These are phyloP conservation scores for Exaiptasia diaphana DNA, from an alignment of 64 coral and sea anemone genomes.

Conservation along the genomic window DNA sequence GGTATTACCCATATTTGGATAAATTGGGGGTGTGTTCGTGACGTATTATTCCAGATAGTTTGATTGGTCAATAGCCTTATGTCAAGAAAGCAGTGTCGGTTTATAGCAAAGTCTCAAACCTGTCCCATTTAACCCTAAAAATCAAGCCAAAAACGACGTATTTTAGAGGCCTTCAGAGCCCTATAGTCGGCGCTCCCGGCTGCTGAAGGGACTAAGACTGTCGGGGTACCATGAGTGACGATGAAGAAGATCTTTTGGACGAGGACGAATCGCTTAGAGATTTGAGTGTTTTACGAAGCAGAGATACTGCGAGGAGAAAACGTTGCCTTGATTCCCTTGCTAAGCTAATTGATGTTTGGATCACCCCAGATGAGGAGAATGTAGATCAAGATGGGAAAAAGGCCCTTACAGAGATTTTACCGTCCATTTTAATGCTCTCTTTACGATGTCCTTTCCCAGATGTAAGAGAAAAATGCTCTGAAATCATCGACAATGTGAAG, in stretches of 20 bases:
- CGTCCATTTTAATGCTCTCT: constrained; percentile 84
- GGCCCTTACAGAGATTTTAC: constrained; percentile 64
- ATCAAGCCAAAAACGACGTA: constrained; percentile 6
- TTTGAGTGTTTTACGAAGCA: constrained; percentile 71
- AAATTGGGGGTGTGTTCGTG: constrained; percentile 81
- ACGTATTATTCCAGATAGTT: constrained; percentile 21
- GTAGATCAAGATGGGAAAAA: constrained; percentile 61
- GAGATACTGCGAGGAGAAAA: constrained; percentile 63
- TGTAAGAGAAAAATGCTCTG: constrained; percentile 73
- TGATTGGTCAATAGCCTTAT: constrained; percentile 63
- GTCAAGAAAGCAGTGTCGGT: constrained; percentile 55
- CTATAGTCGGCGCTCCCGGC: constrained; percentile 3
- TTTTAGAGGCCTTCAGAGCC: constrained; percentile 29
- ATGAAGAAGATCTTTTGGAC: constrained; percentile 73
- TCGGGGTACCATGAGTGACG: constrained; percentile 82
- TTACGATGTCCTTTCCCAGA: constrained; percentile 82
- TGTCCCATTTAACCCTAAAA: not conserved
- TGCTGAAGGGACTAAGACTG: constrained; percentile 9
- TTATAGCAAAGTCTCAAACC: constrained; percentile 2
- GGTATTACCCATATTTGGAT: constrained; percentile 91
- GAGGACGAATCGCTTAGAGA: constrained; percentile 67
- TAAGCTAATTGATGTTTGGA: constrained; percentile 61
- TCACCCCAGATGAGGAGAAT: constrained; percentile 43
- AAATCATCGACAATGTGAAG: constrained; percentile 71
- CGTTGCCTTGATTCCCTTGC: constrained; percentile 71